These are phyloP conservation scores for Euzetes globulus DNA, from an alignment of 2,888 invertebrate genomes.

Conservation along the genomic window DNA sequence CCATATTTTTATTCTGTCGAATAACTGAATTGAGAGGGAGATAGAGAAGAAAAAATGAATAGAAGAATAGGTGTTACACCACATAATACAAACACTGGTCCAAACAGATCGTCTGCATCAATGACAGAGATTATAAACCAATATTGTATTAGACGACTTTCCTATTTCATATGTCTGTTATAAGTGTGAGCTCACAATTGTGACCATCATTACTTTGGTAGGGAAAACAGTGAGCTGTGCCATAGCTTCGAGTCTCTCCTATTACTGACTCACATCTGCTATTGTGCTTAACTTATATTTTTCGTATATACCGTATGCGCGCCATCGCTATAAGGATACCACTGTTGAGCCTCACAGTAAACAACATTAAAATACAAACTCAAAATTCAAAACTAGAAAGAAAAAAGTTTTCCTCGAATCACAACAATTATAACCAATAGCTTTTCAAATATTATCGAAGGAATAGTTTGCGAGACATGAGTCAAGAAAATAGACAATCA, in stretches of 20 bases:
- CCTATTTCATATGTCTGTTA: neutral
- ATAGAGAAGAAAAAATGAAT: neutral
- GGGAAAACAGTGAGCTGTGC: neutral
- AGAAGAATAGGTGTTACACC: slow-evolving; percentile 20
- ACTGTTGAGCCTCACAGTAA: neutral
- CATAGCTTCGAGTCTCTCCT: neutral
- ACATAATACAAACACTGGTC: neutral
- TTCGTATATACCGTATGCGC: neutral
- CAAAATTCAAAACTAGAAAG: neutral
- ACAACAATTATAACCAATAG: neutral
- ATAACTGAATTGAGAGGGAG: neutral
- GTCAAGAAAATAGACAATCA: neutral
- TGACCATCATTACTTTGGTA: neutral
- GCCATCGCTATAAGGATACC: neutral
- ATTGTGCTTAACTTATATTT: slow-evolving; percentile 2
- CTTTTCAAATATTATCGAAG: neutral
- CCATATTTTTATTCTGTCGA: slow-evolving; percentile 16
- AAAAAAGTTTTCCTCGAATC: neutral
- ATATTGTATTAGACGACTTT: neutral
- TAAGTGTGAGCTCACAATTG: slow-evolving; percentile 5
- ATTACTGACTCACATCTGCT: slow-evolving; percentile 22
- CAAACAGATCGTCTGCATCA: slow-evolving; percentile 1
- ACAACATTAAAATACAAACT: neutral
- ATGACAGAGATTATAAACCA: slow-evolving; percentile 20
- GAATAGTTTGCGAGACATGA: neutral